Evolutionary conservation across 2,888 invertebrate genomes (phyloP), one percentile per base, ranked within the genome.

Genomic region (Protonemura montana): DNA sequence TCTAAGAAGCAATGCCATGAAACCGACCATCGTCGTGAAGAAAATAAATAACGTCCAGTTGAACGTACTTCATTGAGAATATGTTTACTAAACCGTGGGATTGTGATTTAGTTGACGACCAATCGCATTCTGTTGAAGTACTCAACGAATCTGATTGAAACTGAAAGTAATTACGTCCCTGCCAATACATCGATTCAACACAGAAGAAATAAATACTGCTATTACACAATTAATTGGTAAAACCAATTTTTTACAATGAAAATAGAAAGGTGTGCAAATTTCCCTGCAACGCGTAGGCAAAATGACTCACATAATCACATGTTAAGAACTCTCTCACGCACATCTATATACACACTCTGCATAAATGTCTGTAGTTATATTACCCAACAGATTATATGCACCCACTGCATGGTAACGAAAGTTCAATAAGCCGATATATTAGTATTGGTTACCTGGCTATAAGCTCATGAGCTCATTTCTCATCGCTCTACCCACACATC

Each of bases 391-490:
- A 59, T 59, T 59, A 59, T 21, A 59, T 59, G 59, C 59, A 59
- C 59, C 59, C 59, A 59, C 59, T 78, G 28, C 26, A 28, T n/a
- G 26, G 78, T 78, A 78, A 78, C 28, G 78, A 78, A 78, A 78
- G 78, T 26, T 78, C 78, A 78, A 78, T 78, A 78, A 26, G 28
- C 26, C 78, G 78, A 78, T 78, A 78, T 28, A 78, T 78, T 78
- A 78, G 78, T 78, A 78, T 78, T 78, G 78, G 78, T 78, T 78
- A 78, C 78, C 10, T 78, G 59, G 13, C 59, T 21, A 2, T 59
- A 59, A 59, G 3, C 59, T 3, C 59, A 78, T 78, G 78, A 78
- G 78, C 78, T 78, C 78, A 78, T 78, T 78, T 78, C 78, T 27
- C 28, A 78, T 78, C 81, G n/a, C 81, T 7, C 81, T 0, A 27